These are phyloP conservation scores for Bembecia ichneumoniformis DNA, from an alignment of 2,888 invertebrate genomes.

Conservation along the genomic window DNA sequence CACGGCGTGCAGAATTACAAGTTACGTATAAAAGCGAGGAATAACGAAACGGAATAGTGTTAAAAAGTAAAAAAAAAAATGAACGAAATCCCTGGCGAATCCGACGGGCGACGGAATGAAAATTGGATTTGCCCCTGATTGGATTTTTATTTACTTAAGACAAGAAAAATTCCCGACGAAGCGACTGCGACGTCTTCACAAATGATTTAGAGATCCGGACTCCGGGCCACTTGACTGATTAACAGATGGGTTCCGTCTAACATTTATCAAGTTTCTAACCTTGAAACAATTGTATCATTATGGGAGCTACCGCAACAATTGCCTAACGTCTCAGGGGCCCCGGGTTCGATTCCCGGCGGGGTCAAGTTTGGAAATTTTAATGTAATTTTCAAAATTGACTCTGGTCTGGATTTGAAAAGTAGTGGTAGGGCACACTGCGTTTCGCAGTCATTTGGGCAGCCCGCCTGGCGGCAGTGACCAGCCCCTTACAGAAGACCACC, in stretches of 20 bases:
- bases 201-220: conserved; percentile 44
- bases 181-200: conserved; percentile 50
- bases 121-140: conserved; percentile 71
- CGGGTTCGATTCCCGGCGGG: too few relatives aligned
- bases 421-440: too few relatives aligned
- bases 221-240: conserved; percentile 36
- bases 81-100: conserved; percentile 60
- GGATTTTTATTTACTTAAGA: conserved; percentile 74
- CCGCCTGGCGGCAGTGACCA: too few relatives aligned
- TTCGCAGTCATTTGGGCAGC: too few relatives aligned
- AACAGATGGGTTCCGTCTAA: conserved; percentile 15
- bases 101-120: conserved; percentile 61
- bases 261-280: too few relatives aligned
- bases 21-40: background rate
- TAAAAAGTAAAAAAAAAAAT: conserved; percentile 45
- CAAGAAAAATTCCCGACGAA: conserved; percentile 61
- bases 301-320: too few relatives aligned
- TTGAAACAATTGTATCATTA: too few relatives aligned
- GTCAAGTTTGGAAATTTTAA: too few relatives aligned
- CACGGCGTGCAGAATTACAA: background rate
- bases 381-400: too few relatives aligned
- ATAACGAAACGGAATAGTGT: conserved; percentile 41
- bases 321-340: too few relatives aligned
- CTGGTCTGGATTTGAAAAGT: too few relatives aligned
- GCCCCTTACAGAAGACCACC: too few relatives aligned